phyloP scores from a whole-genome alignment of 1,140 invertebrate species.

The Bombus vancouverensis region DNA sequence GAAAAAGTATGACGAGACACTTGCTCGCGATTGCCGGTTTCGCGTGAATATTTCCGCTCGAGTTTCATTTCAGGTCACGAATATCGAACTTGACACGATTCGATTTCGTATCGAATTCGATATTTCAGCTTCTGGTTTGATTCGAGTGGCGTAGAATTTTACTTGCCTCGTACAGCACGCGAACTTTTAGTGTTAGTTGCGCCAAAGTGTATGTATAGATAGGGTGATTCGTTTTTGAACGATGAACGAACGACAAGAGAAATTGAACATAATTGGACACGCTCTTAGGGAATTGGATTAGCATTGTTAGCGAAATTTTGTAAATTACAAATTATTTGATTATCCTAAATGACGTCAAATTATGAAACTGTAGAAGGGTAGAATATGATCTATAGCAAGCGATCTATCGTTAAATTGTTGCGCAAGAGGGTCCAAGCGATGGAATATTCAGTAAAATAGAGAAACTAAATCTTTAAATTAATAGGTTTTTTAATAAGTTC shows the following conservation, averaged over 20 bases:
- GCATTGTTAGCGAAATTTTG: background rate
- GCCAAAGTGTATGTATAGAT: background rate
- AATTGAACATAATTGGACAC: no score
- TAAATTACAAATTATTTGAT: background rate
- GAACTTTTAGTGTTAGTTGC: constrained; percentile 32
- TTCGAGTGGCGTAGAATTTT: constrained; percentile 13
- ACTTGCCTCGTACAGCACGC: constrained; percentile 4
- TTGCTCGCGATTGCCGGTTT: background rate
- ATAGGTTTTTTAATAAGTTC: no score
- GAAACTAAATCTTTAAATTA: background rate
- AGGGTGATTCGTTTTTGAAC: background rate
- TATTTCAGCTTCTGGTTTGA: background rate
- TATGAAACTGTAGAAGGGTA: background rate
- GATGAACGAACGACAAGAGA: background rate
- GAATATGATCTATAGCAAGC: no score
- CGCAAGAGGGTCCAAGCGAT: background rate
- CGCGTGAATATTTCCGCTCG: background rate
- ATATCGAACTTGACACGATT: background rate
- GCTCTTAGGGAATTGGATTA: background rate
- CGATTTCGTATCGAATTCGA: constrained; percentile 5
- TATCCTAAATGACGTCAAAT: background rate
- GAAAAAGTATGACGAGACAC: no score
- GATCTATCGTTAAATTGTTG: background rate
- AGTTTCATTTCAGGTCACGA: background rate
- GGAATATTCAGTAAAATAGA: no score